Evolutionary conservation across 2,797 vertebrate genomes (phyloP), one percentile per base, ranked within the genome.

Genomic region (Phaenicophaeus curvirostris): DNA sequence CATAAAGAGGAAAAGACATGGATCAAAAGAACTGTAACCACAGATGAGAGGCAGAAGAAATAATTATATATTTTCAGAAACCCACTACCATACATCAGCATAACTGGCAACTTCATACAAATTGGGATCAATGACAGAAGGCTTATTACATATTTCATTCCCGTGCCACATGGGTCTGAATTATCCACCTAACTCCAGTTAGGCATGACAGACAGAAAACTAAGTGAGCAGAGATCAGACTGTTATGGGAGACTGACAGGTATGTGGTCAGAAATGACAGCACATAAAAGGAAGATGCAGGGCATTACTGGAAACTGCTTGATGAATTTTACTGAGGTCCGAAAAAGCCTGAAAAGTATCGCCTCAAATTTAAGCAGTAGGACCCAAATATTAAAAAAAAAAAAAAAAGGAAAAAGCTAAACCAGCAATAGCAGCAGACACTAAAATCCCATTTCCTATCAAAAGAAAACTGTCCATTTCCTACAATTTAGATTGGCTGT

Each of bases 11-110:
- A 54, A 72, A 87, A 50, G 8, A 27, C 5, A 85, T 14, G 11
- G n/a, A 75, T 77, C 44, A 65, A 41, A 81, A 74, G 5, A 78
- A 71, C 16, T 80, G 35, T 53, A 88, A 77, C 23, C 13, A 48
- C 12, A 44, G 28, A 67, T 17, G 11, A 91, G 33, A 55, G 9
- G 30, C 17, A 8, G 30, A 68, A 51, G 61, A 87, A 91, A 58
- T 48, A 65, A 71, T 5, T 8, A 25, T 17, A 5, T 19, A 79
- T 71, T 89, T 87, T 85, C 82, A 93, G 66, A 91, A 91, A 84
- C 55, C n/a, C 33, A 31, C 44, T 59, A 20, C 6, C 16, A 23
- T 51, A 75, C 15, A 58, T 73, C 27, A 81, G 30, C 25, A 62
- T 5, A 44, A 15, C 14, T 48, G 31, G 39, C 18, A 79, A 76